Evolutionary conservation across 2,888 invertebrate genomes (phyloP).

Genomic region (Agelastica alni): DNA sequence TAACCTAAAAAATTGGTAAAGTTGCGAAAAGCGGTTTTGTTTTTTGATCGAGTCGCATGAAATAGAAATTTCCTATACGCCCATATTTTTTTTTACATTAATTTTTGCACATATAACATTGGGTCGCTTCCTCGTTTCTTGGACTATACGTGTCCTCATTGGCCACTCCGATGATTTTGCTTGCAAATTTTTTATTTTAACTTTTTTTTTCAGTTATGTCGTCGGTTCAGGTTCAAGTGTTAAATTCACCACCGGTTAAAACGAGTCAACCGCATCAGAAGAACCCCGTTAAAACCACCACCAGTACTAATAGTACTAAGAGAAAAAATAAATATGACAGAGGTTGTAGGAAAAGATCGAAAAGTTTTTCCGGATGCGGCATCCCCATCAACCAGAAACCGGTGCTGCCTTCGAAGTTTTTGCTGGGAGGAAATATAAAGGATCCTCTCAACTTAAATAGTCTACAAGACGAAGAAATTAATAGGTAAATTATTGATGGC

Average conservation of each 20-base stretch:
- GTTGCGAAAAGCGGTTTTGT: neutral
- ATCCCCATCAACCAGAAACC: constrained; percentile 65
- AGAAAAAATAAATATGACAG: constrained; percentile 55
- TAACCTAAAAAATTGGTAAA: too few species aligned
- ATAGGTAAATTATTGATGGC: constrained; percentile 23
- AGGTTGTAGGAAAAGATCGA: constrained; percentile 66
- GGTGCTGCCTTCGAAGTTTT: constrained; percentile 90
- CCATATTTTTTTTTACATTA: too few species aligned
- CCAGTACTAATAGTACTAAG: constrained; percentile 37
- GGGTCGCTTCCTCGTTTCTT: too few species aligned
- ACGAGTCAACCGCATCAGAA: constrained; percentile 26
- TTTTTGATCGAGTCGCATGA: constrained; percentile 1
- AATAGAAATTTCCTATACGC: too few species aligned
- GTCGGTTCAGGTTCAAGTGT: constrained; percentile 56
- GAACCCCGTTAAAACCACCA: constrained; percentile 27
- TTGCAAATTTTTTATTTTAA: constrained; percentile 8
- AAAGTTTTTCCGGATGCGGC: constrained; percentile 63
- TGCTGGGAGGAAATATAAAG: constrained; percentile 91
- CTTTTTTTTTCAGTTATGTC: constrained; percentile 51
- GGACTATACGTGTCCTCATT: too few species aligned
- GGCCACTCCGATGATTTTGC: too few species aligned
- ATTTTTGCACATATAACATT: too few species aligned
- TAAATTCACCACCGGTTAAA: constrained; percentile 44
- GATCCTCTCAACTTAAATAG: constrained; percentile 95
- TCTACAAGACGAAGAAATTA: constrained; percentile 77